A percentile compares a stretch with the other conserved stretches of the same genome.
Conservation (phyloP, 2,888 invertebrate genomes). For the Salpingus planirostris region DNA sequence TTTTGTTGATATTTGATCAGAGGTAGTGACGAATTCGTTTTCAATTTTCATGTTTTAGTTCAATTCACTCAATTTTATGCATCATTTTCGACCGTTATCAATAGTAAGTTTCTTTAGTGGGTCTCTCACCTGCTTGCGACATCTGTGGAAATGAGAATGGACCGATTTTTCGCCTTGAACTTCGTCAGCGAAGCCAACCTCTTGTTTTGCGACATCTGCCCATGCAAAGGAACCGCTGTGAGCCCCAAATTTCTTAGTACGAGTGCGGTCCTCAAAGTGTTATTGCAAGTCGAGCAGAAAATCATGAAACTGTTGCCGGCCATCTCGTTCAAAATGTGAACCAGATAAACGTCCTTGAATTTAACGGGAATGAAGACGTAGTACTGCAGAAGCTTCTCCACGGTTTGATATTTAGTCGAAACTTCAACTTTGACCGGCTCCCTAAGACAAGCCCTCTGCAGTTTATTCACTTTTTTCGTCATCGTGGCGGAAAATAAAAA, state of each 20-base stretch:
- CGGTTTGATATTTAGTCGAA: constrained; percentile 95
- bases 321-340: constrained; percentile 89
- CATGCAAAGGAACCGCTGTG: constrained; percentile 94
- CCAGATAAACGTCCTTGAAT: constrained; percentile 85
- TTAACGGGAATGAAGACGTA: constrained; percentile 86
- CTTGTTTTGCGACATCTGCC: constrained; percentile 98
- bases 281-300: constrained; percentile 92
- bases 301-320: constrained; percentile 70
- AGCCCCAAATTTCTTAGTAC: constrained; percentile 85
- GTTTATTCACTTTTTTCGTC: constrained; percentile 95
- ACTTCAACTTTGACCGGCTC: constrained; percentile 96
- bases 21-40: constrained; percentile 36
- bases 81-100: too few species aligned
- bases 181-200: constrained; percentile 91
- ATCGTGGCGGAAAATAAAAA: constrained; percentile 98
- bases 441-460: constrained; percentile 88
- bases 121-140: constrained; percentile 88
- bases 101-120: too few species aligned
- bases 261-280: constrained; percentile 80
- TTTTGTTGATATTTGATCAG: constrained; percentile 22
- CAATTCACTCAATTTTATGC: constrained; percentile 16
- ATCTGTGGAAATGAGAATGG: constrained; percentile 95
- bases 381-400: constrained; percentile 90
- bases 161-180: constrained; percentile 89
- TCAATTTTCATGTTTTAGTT: constrained; percentile 15